Conservation (phyloP, 2,797 vertebrate species). For the Alfaro cultratus region DNA sequence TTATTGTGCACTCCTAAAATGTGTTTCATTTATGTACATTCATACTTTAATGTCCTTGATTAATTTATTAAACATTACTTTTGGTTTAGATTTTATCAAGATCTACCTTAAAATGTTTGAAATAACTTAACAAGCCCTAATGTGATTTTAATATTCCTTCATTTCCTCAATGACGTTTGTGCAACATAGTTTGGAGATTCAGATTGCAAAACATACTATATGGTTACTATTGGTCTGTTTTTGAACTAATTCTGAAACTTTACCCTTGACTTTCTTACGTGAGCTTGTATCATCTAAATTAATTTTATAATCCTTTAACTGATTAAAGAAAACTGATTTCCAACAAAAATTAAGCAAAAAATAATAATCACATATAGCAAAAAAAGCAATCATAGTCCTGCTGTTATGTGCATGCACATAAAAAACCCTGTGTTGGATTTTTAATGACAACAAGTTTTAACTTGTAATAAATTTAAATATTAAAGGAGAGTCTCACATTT, state of each 20-base stretch:
- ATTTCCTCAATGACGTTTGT: slow-evolving; percentile 26
- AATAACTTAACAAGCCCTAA: slow-evolving; percentile 19
- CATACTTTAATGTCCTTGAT: slow-evolving; percentile 5
- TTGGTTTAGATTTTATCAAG: background rate
- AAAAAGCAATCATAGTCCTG: background rate
- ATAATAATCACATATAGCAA: background rate
- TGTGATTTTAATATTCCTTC: slow-evolving; percentile 26
- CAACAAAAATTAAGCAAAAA: background rate
- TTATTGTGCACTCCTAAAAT: background rate
- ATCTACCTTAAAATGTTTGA: slow-evolving; percentile 7
- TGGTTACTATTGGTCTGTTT: slow-evolving; percentile 17
- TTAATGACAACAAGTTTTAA: background rate
- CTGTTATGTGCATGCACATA: background rate
- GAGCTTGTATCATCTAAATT: background rate
- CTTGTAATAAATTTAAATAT: background rate
- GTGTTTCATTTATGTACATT: background rate
- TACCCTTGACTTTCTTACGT: too few relatives aligned
- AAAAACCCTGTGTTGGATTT: background rate
- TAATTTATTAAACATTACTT: background rate
- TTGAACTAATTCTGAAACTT: background rate
- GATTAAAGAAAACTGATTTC: background rate
- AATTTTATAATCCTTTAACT: slow-evolving; percentile 7
- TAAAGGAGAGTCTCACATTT: background rate
- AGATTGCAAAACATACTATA: slow-evolving; percentile 42
- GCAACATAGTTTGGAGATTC: slow-evolving; percentile 34